Evolutionary conservation across 2,888 invertebrate genomes (phyloP).

Genomic region (Cyclophora punctaria): DNA sequence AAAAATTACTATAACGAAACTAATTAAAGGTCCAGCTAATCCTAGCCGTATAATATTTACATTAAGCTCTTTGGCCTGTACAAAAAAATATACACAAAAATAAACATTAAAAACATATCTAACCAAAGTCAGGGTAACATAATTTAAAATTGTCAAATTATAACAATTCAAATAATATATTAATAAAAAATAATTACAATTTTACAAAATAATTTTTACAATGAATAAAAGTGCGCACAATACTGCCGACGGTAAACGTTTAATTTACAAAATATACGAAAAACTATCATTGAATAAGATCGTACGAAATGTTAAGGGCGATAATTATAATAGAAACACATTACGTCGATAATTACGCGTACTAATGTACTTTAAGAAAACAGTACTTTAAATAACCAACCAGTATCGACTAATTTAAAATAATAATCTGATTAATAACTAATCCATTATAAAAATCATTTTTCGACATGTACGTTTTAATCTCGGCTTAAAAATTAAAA

Average conservation of each 20-base stretch:
- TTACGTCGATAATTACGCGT: no score
- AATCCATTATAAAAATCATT: no score
- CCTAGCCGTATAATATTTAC: constrained; percentile 63
- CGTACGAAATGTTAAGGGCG: no score
- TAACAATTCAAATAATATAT: neutral
- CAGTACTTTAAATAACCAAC: no score
- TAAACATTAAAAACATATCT: constrained; percentile 35
- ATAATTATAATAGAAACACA: no score
- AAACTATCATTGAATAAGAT: constrained; percentile 1
- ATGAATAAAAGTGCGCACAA: constrained; percentile 24
- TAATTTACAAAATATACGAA: constrained; percentile 16
- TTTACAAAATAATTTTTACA: constrained; percentile 14
- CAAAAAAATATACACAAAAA: constrained; percentile 58
- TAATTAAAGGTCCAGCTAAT: constrained; percentile 47
- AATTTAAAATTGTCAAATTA: constrained; percentile 62
- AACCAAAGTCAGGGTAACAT: constrained; percentile 58
- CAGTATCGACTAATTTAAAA: no score
- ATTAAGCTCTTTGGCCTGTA: constrained; percentile 73
- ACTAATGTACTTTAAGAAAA: no score
- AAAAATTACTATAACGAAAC: constrained; percentile 72
- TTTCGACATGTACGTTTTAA: no score
- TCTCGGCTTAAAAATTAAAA: no score
- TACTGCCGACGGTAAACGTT: constrained; percentile 50
- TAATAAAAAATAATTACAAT: constrained; percentile 33
- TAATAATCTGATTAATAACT: no score